Percentiles rank a stretch among this genome's conserved stretches.
Evolutionary conservation across 2,797 vertebrate species (phyloP).

Genomic region (Lepilemur septentrionalis): DNA sequence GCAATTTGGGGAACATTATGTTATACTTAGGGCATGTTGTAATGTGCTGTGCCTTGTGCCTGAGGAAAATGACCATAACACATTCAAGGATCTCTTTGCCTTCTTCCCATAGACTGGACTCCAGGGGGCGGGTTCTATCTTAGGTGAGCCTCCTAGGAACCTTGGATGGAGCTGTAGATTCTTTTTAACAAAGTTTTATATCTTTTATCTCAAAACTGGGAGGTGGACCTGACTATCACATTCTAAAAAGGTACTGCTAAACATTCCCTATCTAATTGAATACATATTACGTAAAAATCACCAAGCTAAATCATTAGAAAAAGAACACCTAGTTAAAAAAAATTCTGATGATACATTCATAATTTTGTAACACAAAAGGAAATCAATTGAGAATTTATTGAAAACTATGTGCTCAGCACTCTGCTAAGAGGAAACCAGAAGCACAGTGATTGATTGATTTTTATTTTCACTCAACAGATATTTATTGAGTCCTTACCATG

Average conservation of each 20-base stretch:
- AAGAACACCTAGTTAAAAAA: background rate
- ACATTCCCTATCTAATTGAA: background rate
- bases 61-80: background rate
- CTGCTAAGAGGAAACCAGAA: background rate
- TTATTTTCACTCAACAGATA: conserved; percentile 41
- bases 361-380: conserved; percentile 43
- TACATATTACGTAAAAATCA: background rate
- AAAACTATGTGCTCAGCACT: conserved; percentile 11
- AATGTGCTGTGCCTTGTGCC: background rate
- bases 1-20: background rate
- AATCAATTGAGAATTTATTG: conserved; percentile 44
- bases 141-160: background rate
- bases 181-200: background rate
- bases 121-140: background rate
- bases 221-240: background rate
- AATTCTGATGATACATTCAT: conserved; percentile 30
- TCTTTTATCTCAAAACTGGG: background rate
- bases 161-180: background rate
- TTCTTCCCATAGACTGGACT: background rate
- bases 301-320: conserved; percentile 15
- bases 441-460: conserved; percentile 43
- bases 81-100: background rate
- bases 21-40: background rate
- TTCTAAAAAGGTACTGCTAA: background rate
- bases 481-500: conserved; percentile 30